phyloP scores from a whole-genome alignment of 1,140 invertebrate genomes.

The Sitodiplosis mosellana region DNA sequence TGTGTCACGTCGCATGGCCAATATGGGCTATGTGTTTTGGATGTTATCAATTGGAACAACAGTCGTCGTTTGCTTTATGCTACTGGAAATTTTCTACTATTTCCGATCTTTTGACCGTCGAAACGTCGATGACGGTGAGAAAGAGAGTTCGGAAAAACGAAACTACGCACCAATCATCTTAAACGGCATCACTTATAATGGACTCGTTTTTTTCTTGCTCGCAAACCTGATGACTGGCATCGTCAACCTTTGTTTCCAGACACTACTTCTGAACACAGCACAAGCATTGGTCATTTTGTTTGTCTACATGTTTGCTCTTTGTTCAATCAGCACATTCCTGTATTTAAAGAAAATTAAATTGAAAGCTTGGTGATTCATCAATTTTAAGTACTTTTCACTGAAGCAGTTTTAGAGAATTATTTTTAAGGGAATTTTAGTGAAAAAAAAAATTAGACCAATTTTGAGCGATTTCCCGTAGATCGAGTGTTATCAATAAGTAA shows the following conservation, averaged over 20 bases:
- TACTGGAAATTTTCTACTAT: conserved; percentile 31
- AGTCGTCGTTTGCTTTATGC: conserved; percentile 30
- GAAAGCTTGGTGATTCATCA: conserved; percentile 7
- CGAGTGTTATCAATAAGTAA: too few species aligned
- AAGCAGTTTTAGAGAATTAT: background rate
- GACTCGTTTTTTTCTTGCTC: conserved; percentile 56
- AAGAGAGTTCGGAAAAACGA: conserved; percentile 4
- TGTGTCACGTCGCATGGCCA: conserved; percentile 52
- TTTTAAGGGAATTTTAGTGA: too few species aligned
- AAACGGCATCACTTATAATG: conserved; percentile 51
- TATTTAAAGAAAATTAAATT: conserved; percentile 11
- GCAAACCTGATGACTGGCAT: conserved; percentile 62
- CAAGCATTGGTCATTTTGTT: conserved; percentile 34
- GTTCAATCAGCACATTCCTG: conserved; percentile 6
- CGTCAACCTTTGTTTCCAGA: conserved; percentile 50
- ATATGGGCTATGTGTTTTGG: conserved; percentile 57
- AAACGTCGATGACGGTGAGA: conserved; percentile 1
- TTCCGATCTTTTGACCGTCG: conserved; percentile 12
- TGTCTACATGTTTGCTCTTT: conserved; percentile 32
- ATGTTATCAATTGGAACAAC: conserved; percentile 37
- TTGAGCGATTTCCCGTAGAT: too few species aligned
- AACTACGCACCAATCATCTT: conserved; percentile 33
- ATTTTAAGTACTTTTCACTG: background rate
- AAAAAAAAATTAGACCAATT: too few species aligned
- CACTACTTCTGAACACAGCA: conserved; percentile 29